phyloP scores from a whole-genome alignment of 2,797 vertebrate genomes.

The Urophycis tenuis region DNA sequence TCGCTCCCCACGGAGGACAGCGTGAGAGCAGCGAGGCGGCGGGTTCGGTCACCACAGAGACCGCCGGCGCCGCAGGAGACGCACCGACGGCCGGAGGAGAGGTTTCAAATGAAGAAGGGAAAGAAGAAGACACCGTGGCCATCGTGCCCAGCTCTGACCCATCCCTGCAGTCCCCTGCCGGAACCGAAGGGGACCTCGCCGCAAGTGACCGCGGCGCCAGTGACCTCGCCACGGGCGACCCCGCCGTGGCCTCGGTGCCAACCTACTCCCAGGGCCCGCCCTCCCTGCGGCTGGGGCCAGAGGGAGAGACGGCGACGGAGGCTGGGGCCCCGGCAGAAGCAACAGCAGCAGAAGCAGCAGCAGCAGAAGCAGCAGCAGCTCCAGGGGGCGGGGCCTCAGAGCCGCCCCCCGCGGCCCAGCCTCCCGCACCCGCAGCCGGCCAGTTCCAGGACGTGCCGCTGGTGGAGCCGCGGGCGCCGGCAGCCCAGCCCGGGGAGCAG shows the following conservation, averaged over 20 bases:
- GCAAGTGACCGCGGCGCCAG: too few species aligned
- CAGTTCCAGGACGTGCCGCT: slow-evolving; percentile 66
- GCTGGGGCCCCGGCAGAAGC: slow-evolving; percentile 15
- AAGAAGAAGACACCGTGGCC: slow-evolving; percentile 18
- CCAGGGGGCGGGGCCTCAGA: slow-evolving; percentile 30
- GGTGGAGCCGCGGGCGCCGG: slow-evolving; percentile 34
- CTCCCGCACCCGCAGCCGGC: background rate
- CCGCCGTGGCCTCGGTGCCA: slow-evolving; percentile 40
- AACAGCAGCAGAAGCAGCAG: slow-evolving; percentile 1
- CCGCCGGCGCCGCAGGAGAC: slow-evolving; percentile 4
- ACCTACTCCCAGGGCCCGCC: slow-evolving; percentile 39
- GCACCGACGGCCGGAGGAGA: slow-evolving; percentile 1
- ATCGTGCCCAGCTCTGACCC: slow-evolving; percentile 3
- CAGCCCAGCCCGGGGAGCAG: slow-evolving; percentile 38
- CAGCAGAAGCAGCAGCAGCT: slow-evolving; percentile 2
- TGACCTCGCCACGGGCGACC: too few species aligned
- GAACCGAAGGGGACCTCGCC: too few species aligned
- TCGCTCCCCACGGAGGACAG: slow-evolving; percentile 23
- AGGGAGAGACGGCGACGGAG: slow-evolving; percentile 5
- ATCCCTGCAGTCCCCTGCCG: slow-evolving; percentile 18
- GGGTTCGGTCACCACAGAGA: slow-evolving; percentile 1
- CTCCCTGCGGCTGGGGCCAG: background rate
- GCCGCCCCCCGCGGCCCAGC: slow-evolving; percentile 5
- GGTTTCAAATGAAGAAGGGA: background rate
- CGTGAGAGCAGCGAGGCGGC: background rate